A percentile compares a stretch with the other conserved stretches of the same genome.
phyloP scores from a whole-genome alignment of 2,797 vertebrate species.

The Champsocephalus esox region DNA sequence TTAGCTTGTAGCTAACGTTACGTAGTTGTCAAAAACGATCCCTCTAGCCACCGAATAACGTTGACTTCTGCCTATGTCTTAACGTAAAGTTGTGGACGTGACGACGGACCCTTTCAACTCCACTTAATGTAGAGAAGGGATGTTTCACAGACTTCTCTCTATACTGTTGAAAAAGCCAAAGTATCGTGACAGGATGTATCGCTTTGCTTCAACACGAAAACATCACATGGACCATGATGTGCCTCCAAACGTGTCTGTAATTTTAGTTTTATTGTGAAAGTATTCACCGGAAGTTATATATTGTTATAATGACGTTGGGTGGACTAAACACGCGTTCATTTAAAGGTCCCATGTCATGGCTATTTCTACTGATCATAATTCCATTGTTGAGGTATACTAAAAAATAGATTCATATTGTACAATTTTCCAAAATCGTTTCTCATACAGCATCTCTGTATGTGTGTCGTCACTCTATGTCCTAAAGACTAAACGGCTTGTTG shows the following conservation, averaged over 20 bases:
- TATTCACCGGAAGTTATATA: neutral
- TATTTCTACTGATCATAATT: no score
- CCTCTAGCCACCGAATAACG: neutral
- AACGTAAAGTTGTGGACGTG: neutral
- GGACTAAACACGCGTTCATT: neutral
- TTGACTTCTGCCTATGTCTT: neutral
- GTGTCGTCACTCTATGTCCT: no score
- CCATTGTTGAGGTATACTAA: no score
- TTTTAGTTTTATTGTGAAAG: conserved; percentile 38
- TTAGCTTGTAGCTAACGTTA: conserved; percentile 3
- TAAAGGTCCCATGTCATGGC: no score
- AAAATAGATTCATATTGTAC: no score
- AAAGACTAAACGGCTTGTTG: no score
- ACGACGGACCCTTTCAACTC: neutral
- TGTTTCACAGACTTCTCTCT: neutral
- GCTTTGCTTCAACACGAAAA: neutral
- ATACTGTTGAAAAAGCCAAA: neutral
- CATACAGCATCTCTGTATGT: no score
- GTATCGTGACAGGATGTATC: neutral
- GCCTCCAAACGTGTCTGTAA: accelerated
- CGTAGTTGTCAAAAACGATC: no score
- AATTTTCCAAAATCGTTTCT: no score
- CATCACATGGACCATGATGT: neutral
- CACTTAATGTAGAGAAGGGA: neutral
- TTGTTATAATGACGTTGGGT: accelerated